phyloP scores from a whole-genome alignment of 2,113 vertebrate species.

The Sturnira hondurensis region DNA sequence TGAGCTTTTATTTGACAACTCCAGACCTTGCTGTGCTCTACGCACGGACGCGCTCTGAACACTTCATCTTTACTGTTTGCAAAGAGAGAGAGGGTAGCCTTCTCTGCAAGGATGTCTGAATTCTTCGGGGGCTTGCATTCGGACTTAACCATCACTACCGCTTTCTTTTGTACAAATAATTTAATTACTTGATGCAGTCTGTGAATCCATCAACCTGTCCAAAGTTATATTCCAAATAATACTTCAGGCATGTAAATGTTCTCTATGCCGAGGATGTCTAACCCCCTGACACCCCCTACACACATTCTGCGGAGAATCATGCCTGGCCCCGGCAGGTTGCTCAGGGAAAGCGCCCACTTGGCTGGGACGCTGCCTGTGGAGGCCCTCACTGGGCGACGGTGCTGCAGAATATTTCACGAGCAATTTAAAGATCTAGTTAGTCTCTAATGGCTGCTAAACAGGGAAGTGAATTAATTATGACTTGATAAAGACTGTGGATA shows the following conservation, averaged over 20 bases:
- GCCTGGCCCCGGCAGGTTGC: not conserved
- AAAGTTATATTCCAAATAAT: not conserved
- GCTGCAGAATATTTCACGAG: not conserved
- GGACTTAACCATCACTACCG: not conserved
- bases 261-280: not conserved
- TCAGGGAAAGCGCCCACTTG: not conserved
- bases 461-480: not conserved
- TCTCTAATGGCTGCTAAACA: not conserved
- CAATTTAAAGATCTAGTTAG: not conserved
- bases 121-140: not conserved
- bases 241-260: not conserved
- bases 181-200: not conserved
- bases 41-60: not conserved
- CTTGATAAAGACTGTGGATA: not conserved
- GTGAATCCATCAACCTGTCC: not conserved
- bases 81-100: not conserved
- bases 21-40: no score
- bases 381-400: not conserved
- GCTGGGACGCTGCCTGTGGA: not conserved
- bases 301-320: not conserved
- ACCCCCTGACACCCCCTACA: not conserved
- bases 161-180: not conserved
- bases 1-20: not conserved
- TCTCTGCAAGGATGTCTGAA: not conserved
- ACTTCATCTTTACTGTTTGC: not conserved